phyloP scores from a whole-genome alignment of 2,888 invertebrate genomes.

The Lypha dubia region DNA sequence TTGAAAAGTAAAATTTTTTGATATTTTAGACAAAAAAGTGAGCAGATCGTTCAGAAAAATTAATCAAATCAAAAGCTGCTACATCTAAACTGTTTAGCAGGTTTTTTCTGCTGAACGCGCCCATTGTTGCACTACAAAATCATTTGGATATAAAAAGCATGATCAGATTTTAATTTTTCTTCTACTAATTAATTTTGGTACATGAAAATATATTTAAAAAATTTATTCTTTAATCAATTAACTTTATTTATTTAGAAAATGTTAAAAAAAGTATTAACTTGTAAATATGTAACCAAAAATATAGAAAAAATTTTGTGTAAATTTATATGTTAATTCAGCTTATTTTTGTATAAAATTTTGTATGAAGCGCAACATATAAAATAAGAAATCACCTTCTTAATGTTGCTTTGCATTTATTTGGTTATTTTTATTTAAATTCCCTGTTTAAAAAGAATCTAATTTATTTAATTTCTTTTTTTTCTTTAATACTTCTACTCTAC shows the following conservation, averaged over 20 bases:
- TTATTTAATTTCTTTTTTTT: constrained; percentile 75
- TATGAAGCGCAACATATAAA: constrained; percentile 19
- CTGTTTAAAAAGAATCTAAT: constrained; percentile 51
- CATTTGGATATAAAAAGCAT: constrained; percentile 33
- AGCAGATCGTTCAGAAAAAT: no score
- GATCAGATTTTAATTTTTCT: not conserved
- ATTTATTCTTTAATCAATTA: not conserved
- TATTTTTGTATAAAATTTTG: constrained; percentile 33
- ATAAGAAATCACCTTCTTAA: not conserved
- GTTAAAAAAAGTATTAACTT: not conserved
- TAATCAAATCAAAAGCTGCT: no score
- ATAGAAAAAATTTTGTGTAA: not conserved
- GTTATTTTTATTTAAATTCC: constrained; percentile 44
- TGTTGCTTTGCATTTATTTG: constrained; percentile 48
- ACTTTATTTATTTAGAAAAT: not conserved
- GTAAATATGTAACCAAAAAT: not conserved
- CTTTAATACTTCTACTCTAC: constrained; percentile 74
- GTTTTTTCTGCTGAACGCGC: no score
- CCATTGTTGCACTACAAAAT: no score
- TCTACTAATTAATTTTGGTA: not conserved
- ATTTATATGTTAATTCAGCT: not conserved
- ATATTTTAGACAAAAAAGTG: no score
- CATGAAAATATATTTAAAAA: not conserved
- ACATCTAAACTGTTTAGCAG: no score
- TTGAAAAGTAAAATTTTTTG: no score